These are phyloP conservation scores for Falco naumanni DNA, from an alignment of 2,797 vertebrate species.

Conservation along the genomic window DNA sequence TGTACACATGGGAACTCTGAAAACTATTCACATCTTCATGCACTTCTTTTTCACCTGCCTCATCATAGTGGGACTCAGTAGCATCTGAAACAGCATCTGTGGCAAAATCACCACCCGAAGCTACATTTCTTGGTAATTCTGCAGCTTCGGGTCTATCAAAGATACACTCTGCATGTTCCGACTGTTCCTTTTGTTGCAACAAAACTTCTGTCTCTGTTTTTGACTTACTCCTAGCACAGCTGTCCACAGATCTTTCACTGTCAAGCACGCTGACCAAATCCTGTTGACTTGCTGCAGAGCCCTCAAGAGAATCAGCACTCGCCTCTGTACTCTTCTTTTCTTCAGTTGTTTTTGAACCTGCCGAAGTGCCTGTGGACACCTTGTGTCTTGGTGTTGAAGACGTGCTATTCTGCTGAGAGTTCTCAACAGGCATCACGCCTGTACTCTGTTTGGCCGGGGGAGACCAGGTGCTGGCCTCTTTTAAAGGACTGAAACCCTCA, in stretches of 20 bases:
- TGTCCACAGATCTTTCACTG: neutral
- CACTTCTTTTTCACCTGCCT: conserved; percentile 72
- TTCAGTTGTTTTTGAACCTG: conserved; percentile 35
- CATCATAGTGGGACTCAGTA: conserved; percentile 65
- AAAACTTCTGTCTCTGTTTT: conserved; percentile 46
- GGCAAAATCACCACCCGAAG: conserved; percentile 49
- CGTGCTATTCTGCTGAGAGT: conserved; percentile 17
- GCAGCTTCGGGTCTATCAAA: conserved; percentile 48
- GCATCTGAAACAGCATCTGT: conserved; percentile 44
- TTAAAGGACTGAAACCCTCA: conserved; percentile 78
- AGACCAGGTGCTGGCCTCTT: conserved; percentile 76
- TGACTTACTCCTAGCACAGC: conserved; percentile 35
- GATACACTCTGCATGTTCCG: conserved; percentile 9
- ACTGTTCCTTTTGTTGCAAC: conserved; percentile 53
- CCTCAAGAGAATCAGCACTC: neutral
- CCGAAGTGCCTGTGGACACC: conserved; percentile 38
- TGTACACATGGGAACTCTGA: conserved; percentile 82
- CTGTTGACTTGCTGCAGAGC: neutral
- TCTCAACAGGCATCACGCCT: conserved; percentile 34
- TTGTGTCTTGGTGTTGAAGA: conserved; percentile 44
- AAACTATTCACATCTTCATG: conserved; percentile 78
- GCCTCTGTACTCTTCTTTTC: conserved; percentile 63
- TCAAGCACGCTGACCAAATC: neutral
- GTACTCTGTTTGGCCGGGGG: conserved; percentile 57
- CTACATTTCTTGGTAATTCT: conserved; percentile 27